A percentile compares a stretch with the other conserved stretches of the same genome.
Evolutionary conservation across 2,888 invertebrate genomes (phyloP).

Genomic region (Lasioglossum pauxillum): DNA sequence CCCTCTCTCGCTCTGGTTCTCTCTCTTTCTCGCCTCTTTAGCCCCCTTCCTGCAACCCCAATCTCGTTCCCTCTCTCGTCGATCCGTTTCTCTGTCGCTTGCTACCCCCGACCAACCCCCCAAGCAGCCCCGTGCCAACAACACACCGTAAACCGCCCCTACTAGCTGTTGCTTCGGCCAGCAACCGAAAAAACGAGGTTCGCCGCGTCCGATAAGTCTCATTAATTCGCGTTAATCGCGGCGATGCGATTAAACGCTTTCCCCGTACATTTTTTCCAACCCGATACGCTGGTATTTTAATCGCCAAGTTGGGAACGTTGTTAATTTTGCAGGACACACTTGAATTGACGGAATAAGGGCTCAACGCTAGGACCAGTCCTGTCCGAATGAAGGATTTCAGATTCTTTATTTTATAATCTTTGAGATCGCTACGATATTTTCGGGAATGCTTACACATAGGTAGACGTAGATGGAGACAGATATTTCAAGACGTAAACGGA

Average conservation of each 20-base stretch:
- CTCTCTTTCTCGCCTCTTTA: conserved; percentile 32
- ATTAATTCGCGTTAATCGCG: conserved; percentile 54
- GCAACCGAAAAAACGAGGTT: conserved; percentile 23
- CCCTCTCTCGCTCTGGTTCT: background rate
- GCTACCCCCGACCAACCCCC: conserved; percentile 1
- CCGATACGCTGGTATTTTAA: background rate
- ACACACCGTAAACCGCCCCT: conserved; percentile 58
- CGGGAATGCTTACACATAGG: too few species aligned
- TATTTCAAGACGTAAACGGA: too few species aligned
- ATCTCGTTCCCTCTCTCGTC: background rate
- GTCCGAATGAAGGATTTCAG: background rate
- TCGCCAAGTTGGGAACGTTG: background rate
- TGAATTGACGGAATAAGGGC: background rate
- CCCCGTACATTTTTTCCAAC: background rate
- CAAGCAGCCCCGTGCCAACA: conserved; percentile 16
- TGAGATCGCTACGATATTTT: background rate
- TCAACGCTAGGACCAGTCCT: background rate
- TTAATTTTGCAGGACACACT: background rate
- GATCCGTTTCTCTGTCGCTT: conserved; percentile 23
- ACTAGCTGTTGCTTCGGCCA: conserved; percentile 73
- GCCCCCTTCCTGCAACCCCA: background rate
- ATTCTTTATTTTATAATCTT: background rate
- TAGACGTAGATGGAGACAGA: too few species aligned
- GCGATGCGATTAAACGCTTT: conserved; percentile 13
- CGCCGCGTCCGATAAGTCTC: conserved; percentile 57